Evolutionary conservation across 2,888 invertebrate species (phyloP).

Genomic region (Alentia gelatinosa): DNA sequence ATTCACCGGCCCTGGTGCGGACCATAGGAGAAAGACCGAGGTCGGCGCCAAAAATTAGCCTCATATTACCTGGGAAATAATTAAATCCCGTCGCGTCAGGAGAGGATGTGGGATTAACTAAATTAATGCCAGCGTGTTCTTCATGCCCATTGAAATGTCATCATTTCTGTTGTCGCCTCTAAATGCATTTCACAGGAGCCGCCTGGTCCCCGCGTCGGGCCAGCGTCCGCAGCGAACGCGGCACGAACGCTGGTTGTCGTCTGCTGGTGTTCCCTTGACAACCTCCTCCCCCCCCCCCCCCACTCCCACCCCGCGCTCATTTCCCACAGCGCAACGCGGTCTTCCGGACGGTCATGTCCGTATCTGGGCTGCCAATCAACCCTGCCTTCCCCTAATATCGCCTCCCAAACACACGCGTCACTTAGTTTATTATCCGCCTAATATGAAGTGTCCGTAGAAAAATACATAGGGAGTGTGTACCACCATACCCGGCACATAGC

Average conservation of each 20-base stretch:
- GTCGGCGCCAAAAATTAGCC: not conserved
- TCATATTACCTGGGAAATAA: not conserved
- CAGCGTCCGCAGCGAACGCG: no score
- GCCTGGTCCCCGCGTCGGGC: no score
- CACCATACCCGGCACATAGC: no score
- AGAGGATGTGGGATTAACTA: not conserved
- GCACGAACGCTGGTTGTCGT: no score
- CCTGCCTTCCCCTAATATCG: not conserved
- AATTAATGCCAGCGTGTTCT: not conserved
- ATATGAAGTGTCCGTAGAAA: no score
- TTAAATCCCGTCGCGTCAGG: not conserved
- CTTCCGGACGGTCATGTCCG: not conserved
- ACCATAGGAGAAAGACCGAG: not conserved
- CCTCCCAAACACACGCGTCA: no score
- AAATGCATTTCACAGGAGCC: no score
- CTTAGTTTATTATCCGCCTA: no score
- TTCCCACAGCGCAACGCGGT: not conserved
- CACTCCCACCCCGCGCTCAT: not conserved
- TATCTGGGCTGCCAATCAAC: not conserved
- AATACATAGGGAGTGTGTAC: no score
- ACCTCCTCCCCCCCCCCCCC: not conserved
- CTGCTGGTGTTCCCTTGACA: not conserved
- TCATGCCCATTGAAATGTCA: slow-evolving; percentile 6
- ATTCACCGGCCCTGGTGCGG: not conserved
- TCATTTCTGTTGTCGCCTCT: not conserved